Conservation (phyloP, 2,113 vertebrate species). For the Crypturellus undulatus region DNA sequence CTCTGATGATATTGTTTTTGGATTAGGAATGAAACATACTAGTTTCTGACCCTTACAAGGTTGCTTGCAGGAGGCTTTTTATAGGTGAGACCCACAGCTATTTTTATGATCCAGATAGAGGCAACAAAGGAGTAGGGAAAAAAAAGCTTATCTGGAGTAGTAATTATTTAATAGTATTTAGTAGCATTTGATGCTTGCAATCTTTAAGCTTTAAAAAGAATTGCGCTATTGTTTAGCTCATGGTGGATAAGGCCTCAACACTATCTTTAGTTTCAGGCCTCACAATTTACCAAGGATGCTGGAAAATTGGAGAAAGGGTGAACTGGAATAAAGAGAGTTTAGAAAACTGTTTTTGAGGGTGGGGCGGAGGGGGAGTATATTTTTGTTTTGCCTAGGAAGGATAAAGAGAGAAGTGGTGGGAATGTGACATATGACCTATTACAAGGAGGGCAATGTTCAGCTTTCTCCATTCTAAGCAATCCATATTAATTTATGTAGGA, state of each 20-base stretch:
- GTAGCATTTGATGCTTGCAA: not conserved
- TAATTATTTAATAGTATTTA: not conserved
- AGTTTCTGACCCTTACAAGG: not conserved
- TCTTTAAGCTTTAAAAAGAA: not conserved
- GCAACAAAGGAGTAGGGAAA: not conserved
- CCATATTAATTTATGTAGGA: not conserved
- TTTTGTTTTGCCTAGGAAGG: conserved; percentile 5
- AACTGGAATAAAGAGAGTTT: not conserved
- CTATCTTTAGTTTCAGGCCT: not conserved
- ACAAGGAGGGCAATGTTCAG: not conserved
- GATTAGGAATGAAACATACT: not conserved
- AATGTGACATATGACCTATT: not conserved
- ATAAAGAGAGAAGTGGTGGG: not conserved
- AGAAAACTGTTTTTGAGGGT: not conserved
- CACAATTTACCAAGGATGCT: not conserved
- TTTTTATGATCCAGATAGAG: not conserved
- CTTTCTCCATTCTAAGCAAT: conserved; percentile 31
- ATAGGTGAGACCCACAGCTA: not conserved
- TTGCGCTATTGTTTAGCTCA: not conserved
- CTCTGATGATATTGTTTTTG: not conserved
- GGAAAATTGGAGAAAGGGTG: not conserved
- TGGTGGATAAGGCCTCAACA: not conserved
- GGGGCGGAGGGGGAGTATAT: too few relatives aligned
- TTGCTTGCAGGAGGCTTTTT: not conserved
- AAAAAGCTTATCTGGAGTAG: not conserved